Evolutionary conservation across 2,888 invertebrate genomes (phyloP), one percentile per base, ranked within the genome.

Genomic region (Alloplasta piceator): DNA sequence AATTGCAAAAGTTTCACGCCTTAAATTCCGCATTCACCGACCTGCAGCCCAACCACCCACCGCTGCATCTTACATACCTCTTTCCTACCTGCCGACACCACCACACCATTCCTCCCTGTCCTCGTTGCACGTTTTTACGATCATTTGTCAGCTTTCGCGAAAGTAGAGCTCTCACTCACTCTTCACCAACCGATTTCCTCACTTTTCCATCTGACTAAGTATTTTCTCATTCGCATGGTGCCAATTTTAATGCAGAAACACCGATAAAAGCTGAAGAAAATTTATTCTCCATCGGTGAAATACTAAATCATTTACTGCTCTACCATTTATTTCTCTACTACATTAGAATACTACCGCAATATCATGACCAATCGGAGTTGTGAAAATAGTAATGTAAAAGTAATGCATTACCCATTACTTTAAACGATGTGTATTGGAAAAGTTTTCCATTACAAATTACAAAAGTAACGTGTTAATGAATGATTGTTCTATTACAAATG

Each of bases 1-100:
- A 91, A 91, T 91, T 91, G 90, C 91, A 80, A 90, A 91, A 91
- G 89, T 91, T 91, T 87, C 84, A 85, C 86, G 86, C 89, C 89
- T 91, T 89, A 89, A 91, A 90, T 90, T 90, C 87, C 88, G 78
- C 75, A 75, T 73, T 80, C 82, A 82, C 78, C 78, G 63, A 78
- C 75, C 67, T 16, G 56, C 43, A 48, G 70, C 7, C 67, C 50
- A 56, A 63, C 66, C 36, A 63, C 71, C 72, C 16, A 50, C 58
- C 43, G 38, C 36, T 14, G 50, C 38, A 10, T 46, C 9, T 16
- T 39, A 41, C 10, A 61, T 61, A 61, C 7, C 39, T 7, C 12
- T 38, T 36, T 60, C 12, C 39, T 6, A 12, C 38, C 7, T 38
- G 36, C 38, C 12, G 5, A 60, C 10, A 38, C 12, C 38, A 38